Percentiles rank a stretch among this genome's conserved stretches.
These are phyloP conservation scores for Motacilla tschutschensis DNA, from an alignment of 2,113 vertebrate species.

Conservation along the genomic window DNA sequence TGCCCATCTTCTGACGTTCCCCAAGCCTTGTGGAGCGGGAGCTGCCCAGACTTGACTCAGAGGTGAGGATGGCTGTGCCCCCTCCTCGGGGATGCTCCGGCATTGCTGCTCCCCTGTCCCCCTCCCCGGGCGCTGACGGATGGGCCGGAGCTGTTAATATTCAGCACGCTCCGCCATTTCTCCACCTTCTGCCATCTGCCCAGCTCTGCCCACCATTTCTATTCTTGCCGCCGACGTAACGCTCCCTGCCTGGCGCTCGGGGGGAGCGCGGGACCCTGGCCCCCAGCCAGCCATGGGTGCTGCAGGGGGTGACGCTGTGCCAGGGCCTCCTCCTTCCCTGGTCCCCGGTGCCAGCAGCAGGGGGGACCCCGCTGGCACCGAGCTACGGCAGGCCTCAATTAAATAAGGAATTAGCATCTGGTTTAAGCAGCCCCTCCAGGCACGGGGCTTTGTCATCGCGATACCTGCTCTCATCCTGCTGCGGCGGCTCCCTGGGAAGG, in stretches of 20 bases:
- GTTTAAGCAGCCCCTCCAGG: constrained; percentile 22
- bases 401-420: constrained; percentile 28
- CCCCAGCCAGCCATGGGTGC: neutral
- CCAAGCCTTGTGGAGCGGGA: neutral
- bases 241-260: constrained; percentile 18
- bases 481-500: neutral
- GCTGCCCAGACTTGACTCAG: accelerated
- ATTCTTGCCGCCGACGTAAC: constrained; percentile 51
- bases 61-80: neutral
- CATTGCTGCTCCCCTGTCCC: neutral
- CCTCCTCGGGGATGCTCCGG: neutral
- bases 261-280: constrained; percentile 26
- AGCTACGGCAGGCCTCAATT: neutral
- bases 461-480: constrained; percentile 32
- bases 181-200: constrained; percentile 69
- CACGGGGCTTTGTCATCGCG: neutral
- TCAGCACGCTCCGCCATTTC: constrained; percentile 51
- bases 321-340: neutral
- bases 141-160: constrained; percentile 56
- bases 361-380: neutral
- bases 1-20: neutral
- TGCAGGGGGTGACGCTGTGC: neutral
- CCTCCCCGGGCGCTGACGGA: neutral
- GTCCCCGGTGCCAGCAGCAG: neutral
- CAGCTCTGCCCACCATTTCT: constrained; percentile 67